phyloP scores from a whole-genome alignment of 1,140 invertebrate genomes.

The Nilaparvata lugens region DNA sequence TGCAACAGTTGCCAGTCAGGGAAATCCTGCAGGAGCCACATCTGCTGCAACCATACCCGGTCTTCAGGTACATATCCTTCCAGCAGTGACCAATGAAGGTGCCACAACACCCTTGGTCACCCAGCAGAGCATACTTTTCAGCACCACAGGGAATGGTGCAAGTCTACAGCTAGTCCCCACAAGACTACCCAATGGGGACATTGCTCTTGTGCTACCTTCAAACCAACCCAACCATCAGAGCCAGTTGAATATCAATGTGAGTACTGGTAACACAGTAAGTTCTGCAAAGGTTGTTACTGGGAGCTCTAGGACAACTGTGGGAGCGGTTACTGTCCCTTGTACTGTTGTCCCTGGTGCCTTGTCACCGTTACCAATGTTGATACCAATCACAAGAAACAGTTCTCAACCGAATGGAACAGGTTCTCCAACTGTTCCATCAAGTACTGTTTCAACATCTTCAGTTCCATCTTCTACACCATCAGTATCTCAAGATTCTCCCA shows the following conservation, averaged over 20 bases:
- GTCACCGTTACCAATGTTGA: slow-evolving; percentile 51
- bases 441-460: slow-evolving; percentile 44
- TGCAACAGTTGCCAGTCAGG: slow-evolving; percentile 7
- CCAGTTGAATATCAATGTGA: not conserved
- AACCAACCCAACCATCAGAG: slow-evolving; percentile 15
- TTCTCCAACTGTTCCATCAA: slow-evolving; percentile 44
- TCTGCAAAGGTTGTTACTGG: not conserved
- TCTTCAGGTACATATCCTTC: slow-evolving; percentile 16
- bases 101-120: slow-evolving; percentile 4
- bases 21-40: slow-evolving; percentile 2
- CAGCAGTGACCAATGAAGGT: not conserved
- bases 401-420: too few relatives aligned
- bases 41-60: slow-evolving; percentile 19
- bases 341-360: slow-evolving; percentile 37
- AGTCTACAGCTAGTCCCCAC: slow-evolving; percentile 47
- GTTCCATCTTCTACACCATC: slow-evolving; percentile 35
- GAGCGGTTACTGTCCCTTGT: slow-evolving; percentile 35
- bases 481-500: not conserved
- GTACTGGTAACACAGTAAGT: slow-evolving; percentile 26
- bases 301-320: slow-evolving; percentile 25
- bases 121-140: slow-evolving; percentile 37
- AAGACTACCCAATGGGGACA: slow-evolving; percentile 48
- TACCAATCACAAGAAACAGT: slow-evolving; percentile 41
- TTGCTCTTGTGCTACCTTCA: slow-evolving; percentile 47
- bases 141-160: slow-evolving; percentile 35